Evolutionary conservation across 2,113 vertebrate genomes (phyloP).

Genomic region (Sapajus apella): DNA sequence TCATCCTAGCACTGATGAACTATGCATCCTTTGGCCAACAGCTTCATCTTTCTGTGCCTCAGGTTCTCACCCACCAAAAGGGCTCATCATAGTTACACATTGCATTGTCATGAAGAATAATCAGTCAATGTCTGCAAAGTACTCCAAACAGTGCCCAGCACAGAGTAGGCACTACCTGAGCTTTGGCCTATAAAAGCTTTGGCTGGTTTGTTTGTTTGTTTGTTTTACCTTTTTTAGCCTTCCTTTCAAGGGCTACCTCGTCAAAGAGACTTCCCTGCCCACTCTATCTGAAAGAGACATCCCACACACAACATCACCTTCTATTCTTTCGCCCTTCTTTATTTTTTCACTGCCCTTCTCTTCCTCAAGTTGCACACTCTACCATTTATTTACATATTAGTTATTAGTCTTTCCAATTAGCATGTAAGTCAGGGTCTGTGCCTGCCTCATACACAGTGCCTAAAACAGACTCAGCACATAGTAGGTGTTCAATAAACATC

Average conservation of each 20-base stretch:
- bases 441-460: background rate
- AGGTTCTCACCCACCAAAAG: background rate
- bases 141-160: background rate
- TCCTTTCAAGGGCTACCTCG: background rate
- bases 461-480: background rate
- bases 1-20: background rate
- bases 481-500: background rate
- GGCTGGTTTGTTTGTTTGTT: background rate
- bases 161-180: background rate
- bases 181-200: no score
- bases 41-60: background rate
- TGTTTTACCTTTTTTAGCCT: background rate
- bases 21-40: background rate
- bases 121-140: background rate
- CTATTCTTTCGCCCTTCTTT: background rate
- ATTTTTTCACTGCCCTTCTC: background rate
- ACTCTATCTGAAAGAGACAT: background rate
- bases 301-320: background rate
- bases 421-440: background rate
- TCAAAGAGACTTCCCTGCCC: background rate
- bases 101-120: background rate
- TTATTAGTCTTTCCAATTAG: background rate
- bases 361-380: background rate
- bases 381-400: background rate
- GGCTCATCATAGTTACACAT: background rate